Percentiles rank a stretch among this genome's conserved stretches.
Evolutionary conservation across 92 coral and sea anemone species (phyloP).

Genomic region (Blastomussa wellsi): DNA sequence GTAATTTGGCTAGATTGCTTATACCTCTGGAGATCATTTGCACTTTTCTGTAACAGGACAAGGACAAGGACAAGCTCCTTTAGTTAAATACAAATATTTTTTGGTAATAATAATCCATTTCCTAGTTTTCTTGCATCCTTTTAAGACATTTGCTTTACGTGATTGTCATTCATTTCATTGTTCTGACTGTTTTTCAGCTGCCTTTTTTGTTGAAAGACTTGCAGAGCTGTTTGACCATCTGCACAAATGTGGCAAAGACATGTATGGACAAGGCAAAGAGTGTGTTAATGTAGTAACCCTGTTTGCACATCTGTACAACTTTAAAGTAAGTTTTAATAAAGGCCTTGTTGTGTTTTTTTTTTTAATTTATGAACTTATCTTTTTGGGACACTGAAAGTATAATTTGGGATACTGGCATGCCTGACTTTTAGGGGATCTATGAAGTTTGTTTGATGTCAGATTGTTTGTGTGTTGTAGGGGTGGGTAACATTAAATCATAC

Average conservation of each 20-base stretch:
- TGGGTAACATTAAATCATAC: too few species aligned
- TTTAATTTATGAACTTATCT: too few species aligned
- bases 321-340: conserved; percentile 89
- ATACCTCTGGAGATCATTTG: not conserved
- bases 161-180: not conserved
- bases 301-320: conserved; percentile 86
- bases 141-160: not conserved
- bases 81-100: too few species aligned
- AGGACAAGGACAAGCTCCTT: too few species aligned
- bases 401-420: too few species aligned
- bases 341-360: too few species aligned
- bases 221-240: conserved; percentile 72
- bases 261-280: conserved; percentile 74
- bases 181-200: conserved; percentile 60
- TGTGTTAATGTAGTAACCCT: conserved; percentile 77
- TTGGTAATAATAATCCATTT: not conserved
- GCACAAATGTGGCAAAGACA: conserved; percentile 42
- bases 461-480: too few species aligned
- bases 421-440: too few species aligned
- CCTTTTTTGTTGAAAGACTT: conserved; percentile 77
- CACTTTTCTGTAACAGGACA: not conserved
- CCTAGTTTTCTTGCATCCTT: not conserved
- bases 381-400: too few species aligned
- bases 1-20: not conserved
- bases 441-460: too few species aligned